Conservation (phyloP, 2,888 invertebrate genomes). For the Helleia helle region DNA sequence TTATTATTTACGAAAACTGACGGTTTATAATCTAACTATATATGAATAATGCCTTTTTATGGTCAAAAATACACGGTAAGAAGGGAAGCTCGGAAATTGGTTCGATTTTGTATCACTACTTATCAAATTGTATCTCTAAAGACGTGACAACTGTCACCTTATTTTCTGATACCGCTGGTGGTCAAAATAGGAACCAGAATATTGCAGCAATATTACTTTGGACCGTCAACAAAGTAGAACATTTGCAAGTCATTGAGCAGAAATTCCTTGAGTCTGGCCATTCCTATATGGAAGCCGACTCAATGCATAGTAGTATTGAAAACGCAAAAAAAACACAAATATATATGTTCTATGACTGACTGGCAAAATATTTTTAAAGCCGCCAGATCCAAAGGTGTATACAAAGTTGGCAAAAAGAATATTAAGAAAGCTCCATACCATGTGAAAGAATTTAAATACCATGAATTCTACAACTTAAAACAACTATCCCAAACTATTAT, state of each 20-base stretch:
- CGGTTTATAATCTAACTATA: not conserved
- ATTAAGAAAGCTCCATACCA: slow-evolving; percentile 5
- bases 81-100: slow-evolving; percentile 1
- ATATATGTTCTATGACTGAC: slow-evolving; percentile 16
- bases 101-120: not conserved
- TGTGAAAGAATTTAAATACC: slow-evolving; percentile 12
- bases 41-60: not conserved
- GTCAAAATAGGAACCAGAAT: not conserved
- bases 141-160: not conserved
- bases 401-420: not conserved
- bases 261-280: slow-evolving; percentile 15
- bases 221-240: slow-evolving; percentile 1
- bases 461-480: slow-evolving; percentile 13
- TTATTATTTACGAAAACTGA: not conserved
- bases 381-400: not conserved
- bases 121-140: not conserved
- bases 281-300: slow-evolving; percentile 16
- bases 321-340: slow-evolving; percentile 13
- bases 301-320: slow-evolving; percentile 16
- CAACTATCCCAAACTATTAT: slow-evolving; percentile 7
- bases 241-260: slow-evolving; percentile 11
- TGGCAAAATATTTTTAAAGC: slow-evolving; percentile 14
- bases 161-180: slow-evolving; percentile 1
- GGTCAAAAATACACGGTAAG: not conserved
- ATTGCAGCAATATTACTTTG: slow-evolving; percentile 2